Evolutionary conservation across 2,113 vertebrate species (phyloP), one percentile per base, ranked within the genome.

Genomic region (Phycodurus eques): DNA sequence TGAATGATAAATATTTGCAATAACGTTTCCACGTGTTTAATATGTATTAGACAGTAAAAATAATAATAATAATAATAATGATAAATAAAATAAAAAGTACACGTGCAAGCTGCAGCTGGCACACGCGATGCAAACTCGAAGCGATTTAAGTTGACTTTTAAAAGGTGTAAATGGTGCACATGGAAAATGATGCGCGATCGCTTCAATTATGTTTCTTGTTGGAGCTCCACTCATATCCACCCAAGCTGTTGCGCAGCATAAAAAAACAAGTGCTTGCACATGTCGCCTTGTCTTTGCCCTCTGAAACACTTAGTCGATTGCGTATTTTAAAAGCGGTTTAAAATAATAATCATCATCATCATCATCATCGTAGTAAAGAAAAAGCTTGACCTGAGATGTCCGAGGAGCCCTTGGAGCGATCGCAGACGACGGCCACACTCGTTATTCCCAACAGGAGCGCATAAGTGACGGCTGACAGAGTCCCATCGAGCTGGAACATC

Each of bases 401-500:
- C 0, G 94, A 83, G 39, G 94, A 93, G 78, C 92, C 91, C 73
- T 76, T 77, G 51, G 90, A 83, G 88, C 93, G 86, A 80, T 92
- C 92, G 88, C 92, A 81, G 85, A 91, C 88, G 87, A 87, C 88
- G 82, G 85, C 69, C 85, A 94, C 76, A 70, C 90, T 93, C 86
- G 93, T 51, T 83, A 96, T 86, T 92, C 93, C 93, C 77, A 93
- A 44, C 78, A 95, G 81, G 85, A 94, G 89, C 79, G 91, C 88
- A 87, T 60, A 84, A 88, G 72, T 87, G 86, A 90, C 92, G 91
- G 85, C 83, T 68, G 88, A 91, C 80, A 88, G 77, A 87, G 87
- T 88, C 83, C 86, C 89, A 88, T 92, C 91, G 86, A 90, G 86
- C 88, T 91, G 84, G 91, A 89, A 93, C 95, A 96, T 96, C 92